phyloP scores from a whole-genome alignment of 1,140 invertebrate species.

The Phthorimaea operculella region DNA sequence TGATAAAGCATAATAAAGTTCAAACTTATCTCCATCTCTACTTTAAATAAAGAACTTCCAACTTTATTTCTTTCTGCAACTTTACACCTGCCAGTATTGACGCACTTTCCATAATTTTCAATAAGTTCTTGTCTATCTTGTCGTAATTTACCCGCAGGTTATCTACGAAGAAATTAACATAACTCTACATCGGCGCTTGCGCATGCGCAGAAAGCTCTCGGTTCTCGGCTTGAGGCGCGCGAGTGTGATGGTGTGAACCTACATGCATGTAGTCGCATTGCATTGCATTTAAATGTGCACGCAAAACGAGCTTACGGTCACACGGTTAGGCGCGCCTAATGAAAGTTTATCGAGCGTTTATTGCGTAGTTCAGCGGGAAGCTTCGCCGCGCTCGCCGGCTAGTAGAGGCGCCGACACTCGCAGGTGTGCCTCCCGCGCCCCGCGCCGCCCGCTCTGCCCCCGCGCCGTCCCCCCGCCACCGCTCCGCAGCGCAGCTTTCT shows the following conservation, averaged over 20 bases:
- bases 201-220: conserved; percentile 25
- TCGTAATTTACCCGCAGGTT: neutral
- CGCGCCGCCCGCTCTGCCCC: conserved; percentile 12
- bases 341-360: conserved; percentile 67
- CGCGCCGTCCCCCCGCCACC: conserved; percentile 20
- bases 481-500: conserved; percentile 54
- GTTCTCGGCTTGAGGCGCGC: conserved; percentile 9
- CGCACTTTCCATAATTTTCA: neutral
- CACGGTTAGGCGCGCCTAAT: conserved; percentile 65
- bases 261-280: conserved; percentile 46
- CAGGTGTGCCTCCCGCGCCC: conserved; percentile 48
- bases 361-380: conserved; percentile 61
- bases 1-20: too few species aligned
- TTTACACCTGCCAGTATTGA: neutral
- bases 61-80: neutral
- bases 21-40: neutral
- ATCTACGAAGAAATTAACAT: neutral
- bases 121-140: neutral
- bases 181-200: conserved; percentile 10
- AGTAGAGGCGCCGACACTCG: conserved; percentile 42
- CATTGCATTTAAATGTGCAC: conserved; percentile 41
- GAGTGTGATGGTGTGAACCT: conserved; percentile 30
- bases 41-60: neutral
- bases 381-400: conserved; percentile 42
- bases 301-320: conserved; percentile 60